These are phyloP conservation scores for Penaeus vannamei DNA, from an alignment of 1,140 invertebrate genomes.

Conservation along the genomic window DNA sequence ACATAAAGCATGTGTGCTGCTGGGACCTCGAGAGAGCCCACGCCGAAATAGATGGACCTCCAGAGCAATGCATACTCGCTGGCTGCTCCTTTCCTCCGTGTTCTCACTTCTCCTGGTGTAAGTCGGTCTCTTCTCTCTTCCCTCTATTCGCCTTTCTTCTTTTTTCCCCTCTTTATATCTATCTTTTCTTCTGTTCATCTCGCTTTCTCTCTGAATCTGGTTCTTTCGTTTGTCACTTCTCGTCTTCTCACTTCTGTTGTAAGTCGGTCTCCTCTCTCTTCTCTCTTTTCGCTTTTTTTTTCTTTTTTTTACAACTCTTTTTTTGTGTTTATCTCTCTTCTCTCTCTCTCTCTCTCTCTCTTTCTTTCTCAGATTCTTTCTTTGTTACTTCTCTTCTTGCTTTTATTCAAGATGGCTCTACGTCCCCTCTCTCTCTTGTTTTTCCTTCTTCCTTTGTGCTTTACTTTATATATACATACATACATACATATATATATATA, in stretches of 20 bases:
- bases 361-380: too few relatives aligned
- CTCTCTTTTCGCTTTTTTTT: background rate
- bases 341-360: conserved; percentile 30
- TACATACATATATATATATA: too few relatives aligned
- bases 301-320: background rate
- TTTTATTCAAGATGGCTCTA: background rate
- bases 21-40: conserved; percentile 8
- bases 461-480: too few relatives aligned
- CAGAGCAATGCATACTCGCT: background rate
- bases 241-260: too few relatives aligned
- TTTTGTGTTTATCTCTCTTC: background rate
- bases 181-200: too few relatives aligned
- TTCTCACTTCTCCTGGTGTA: too few relatives aligned
- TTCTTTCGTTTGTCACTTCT: background rate
- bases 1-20: conserved; percentile 7
- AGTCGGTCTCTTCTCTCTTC: too few relatives aligned
- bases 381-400: background rate
- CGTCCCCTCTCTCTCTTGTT: background rate
- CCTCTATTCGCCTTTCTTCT: too few relatives aligned
- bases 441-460: background rate
- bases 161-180: too few relatives aligned
- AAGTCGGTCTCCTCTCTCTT: too few relatives aligned
- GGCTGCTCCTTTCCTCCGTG: too few relatives aligned
- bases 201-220: background rate
- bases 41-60: background rate